These are phyloP conservation scores for Empidonax alnorum DNA, from an alignment of 2,113 vertebrate genomes.

Conservation along the genomic window DNA sequence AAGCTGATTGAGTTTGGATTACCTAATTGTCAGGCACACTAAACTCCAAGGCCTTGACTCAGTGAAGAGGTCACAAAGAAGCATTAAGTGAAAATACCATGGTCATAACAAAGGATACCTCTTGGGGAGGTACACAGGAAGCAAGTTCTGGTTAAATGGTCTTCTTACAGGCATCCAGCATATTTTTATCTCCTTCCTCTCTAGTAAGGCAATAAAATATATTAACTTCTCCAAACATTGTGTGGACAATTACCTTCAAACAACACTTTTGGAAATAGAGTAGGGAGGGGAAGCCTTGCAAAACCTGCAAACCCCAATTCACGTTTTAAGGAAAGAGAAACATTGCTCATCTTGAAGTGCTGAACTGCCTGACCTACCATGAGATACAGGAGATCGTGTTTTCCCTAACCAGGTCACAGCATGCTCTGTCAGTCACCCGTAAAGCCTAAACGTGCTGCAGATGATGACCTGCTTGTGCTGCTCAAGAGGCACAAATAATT, in stretches of 20 bases:
- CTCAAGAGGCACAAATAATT: not conserved
- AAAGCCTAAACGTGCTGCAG: not conserved
- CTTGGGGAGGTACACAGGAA: not conserved
- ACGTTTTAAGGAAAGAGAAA: not conserved
- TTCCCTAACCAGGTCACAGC: not conserved
- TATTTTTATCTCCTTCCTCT: not conserved
- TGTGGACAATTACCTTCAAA: not conserved
- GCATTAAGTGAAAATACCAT: not conserved
- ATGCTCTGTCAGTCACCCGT: not conserved
- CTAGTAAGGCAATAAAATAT: not conserved
- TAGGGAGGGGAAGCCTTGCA: not conserved
- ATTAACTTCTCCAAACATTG: not conserved
- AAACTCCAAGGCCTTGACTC: not conserved
- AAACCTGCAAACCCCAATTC: not conserved
- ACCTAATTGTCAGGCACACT: not conserved
- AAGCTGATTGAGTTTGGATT: not conserved
- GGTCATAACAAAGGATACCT: not conserved
- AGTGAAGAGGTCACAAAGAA: not conserved
- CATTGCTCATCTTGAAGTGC: fast-evolving
- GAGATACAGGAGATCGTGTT: not conserved
- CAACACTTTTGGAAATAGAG: not conserved
- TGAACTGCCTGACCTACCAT: not conserved
- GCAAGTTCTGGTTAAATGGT: not conserved
- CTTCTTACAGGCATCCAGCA: not conserved
- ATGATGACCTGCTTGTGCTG: not conserved